A percentile compares a stretch with the other conserved stretches of the same genome.
Evolutionary conservation across 2,113 vertebrate genomes (phyloP).

Genomic region (Rhipidura dahli): DNA sequence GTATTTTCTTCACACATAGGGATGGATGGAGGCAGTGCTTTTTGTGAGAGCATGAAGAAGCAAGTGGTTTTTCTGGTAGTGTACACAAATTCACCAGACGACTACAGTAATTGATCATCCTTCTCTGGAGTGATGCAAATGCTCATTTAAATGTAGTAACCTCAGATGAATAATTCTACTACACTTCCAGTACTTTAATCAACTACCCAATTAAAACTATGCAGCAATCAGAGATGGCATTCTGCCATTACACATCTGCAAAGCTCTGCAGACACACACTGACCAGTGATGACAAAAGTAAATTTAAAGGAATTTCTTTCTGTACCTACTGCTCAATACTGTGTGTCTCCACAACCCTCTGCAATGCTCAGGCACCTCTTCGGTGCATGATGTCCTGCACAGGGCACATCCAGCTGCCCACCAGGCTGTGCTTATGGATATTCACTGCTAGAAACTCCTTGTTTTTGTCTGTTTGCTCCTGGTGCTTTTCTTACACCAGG

Average conservation of each 20-base stretch:
- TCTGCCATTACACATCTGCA: background rate
- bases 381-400: background rate
- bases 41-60: background rate
- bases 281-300: background rate
- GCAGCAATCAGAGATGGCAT: background rate
- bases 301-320: background rate
- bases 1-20: rapidly evolving
- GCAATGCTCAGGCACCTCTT: background rate
- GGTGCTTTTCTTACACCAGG: background rate
- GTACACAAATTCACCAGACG: background rate
- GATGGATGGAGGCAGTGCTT: rapidly evolving
- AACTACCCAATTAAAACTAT: background rate
- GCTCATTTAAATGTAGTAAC: background rate
- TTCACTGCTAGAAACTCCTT: background rate
- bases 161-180: background rate
- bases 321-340: background rate
- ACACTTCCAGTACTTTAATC: background rate
- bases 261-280: background rate
- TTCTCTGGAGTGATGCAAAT: background rate
- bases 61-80: background rate
- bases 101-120: background rate
- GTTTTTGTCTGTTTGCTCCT: background rate
- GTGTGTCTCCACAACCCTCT: background rate
- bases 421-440: background rate
- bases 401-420: background rate